Base-by-base conservation (phyloP, 2,888 invertebrate genomes). In the Stomorhina lunata region DNA sequence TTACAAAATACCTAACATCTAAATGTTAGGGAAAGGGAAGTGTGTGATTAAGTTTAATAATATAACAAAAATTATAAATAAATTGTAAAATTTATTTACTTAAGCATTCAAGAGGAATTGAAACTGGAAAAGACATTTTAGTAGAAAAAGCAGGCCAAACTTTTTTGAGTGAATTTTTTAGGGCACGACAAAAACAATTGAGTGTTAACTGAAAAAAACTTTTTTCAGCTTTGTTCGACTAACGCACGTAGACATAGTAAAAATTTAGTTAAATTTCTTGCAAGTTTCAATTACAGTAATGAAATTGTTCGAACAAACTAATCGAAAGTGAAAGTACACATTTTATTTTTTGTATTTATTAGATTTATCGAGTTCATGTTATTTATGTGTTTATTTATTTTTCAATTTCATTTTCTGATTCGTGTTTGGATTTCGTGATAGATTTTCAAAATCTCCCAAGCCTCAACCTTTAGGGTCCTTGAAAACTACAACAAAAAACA, bases 301-400 rank as follows among this genome's bases (percentile, higher is more conserved):
- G 57, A 59, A 59, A 22, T 59, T 20, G 34, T 34, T n/a, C n/a
- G n/a, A n/a, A n/a, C n/a, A 59, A 59, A 59, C 37, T n/a, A 48
- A 48, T 48, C 12, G 4, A 25, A 48, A 17, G 17, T 45, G 9
- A 45, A 10, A 4, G 5, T 59, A 32, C 22, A n/a, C 5, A 9
- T 10, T 29, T 3, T 20, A 20, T 1, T 7, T n/a, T 3, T 45
- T 32, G 4, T 17, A 40, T 37, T 40, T 27, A 45, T 66, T 66
- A 2, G n/a, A 57, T 34, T 57, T 66, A 65, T n/a, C n/a, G 43
- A 53, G 32, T 15, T 53, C 40, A 43, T 15, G 29, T 65, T 20
- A n/a, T 20, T 10, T 10, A 20, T 43, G 27, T 50, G 9, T 22
- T 73, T 40, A n/a, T 29, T 63, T 40, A 22, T 15, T 37, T 40